Evolutionary conservation across 2,888 invertebrate species (phyloP).

Genomic region (Dione juno): DNA sequence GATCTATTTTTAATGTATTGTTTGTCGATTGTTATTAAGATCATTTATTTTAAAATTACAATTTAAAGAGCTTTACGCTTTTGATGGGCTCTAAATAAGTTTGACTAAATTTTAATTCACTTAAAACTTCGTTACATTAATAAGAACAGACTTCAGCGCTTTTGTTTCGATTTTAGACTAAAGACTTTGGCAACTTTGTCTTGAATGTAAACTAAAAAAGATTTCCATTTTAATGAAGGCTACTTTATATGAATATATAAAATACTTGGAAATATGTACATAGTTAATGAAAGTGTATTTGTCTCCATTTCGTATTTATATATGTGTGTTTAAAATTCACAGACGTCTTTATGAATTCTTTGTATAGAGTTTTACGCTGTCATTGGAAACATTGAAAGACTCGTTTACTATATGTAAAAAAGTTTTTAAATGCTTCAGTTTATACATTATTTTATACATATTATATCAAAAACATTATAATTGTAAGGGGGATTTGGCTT

Average conservation of each 20-base stretch:
- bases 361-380: not conserved
- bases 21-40: not conserved
- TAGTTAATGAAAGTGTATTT: slow-evolving; percentile 8
- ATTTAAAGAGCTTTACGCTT: not conserved
- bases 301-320: not conserved
- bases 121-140: slow-evolving; percentile 17
- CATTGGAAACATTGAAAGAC: not conserved
- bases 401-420: no score
- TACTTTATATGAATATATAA: slow-evolving; percentile 20
- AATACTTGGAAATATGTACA: slow-evolving; percentile 1
- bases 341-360: not conserved
- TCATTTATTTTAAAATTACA: not conserved
- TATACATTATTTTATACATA: no score
- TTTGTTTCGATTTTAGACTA: slow-evolving; percentile 19
- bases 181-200: slow-evolving; percentile 8
- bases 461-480: no score
- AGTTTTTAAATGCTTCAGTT: no score
- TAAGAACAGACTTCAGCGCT: slow-evolving; percentile 6
- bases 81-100: slow-evolving; percentile 2
- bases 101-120: slow-evolving; percentile 17
- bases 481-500: no score
- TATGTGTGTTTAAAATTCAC: not conserved
- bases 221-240: slow-evolving; percentile 18
- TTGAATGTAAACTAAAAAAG: slow-evolving; percentile 19
- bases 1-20: not conserved